Base-by-base conservation (phyloP, 2,797 vertebrate genomes). In the Crocidura indochinensis region DNA sequence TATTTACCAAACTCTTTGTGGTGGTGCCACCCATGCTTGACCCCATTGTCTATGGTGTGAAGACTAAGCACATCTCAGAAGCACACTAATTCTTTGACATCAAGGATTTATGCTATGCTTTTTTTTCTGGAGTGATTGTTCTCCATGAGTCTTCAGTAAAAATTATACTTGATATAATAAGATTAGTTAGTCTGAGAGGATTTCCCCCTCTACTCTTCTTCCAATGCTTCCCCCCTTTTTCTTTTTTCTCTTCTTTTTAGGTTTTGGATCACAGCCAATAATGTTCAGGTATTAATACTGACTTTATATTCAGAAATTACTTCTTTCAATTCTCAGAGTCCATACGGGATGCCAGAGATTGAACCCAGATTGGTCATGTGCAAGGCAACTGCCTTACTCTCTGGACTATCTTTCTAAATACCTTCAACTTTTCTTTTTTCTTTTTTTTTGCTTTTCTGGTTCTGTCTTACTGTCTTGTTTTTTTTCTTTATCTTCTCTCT, bases 11-110 rank as follows among this genome's bases (percentile, higher is more conserved):
- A 75, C 94, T 96, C 69, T 96, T 96, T 56, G 93, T 97, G 38
- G 94, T 96, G 51, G 83, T 96, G 10, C 96, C 97, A 9, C 95
- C 96, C 1, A 93, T 94, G 92, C 87, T 97, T 72, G 96, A 96
- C 29, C 95, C 96, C 72, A 89, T 96, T 44, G 82, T 97, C 69
- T 97, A 97, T 38, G 95, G 89, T 15, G 84, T 96, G 29, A 97
- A 95, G 83, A 96, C 93, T 14, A 97, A 96, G 60, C 93, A 96
- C 64, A 96, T 97, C 29, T 31, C 76, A 53, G 84, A 94, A 0
- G 65, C 27, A 22, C 87, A 80, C 51, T 0, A 46, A 75, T 51
- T 95, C 68, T 76, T 64, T 19, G 65, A 87, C 7, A 56, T 92
- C 68, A 96, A 85, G 79, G 38, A 68, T 31, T 84, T 64, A 75